Percentiles rank a stretch among this genome's conserved stretches.
Evolutionary conservation across 2,888 invertebrate species (phyloP).

Genomic region (Diaphora mendica): DNA sequence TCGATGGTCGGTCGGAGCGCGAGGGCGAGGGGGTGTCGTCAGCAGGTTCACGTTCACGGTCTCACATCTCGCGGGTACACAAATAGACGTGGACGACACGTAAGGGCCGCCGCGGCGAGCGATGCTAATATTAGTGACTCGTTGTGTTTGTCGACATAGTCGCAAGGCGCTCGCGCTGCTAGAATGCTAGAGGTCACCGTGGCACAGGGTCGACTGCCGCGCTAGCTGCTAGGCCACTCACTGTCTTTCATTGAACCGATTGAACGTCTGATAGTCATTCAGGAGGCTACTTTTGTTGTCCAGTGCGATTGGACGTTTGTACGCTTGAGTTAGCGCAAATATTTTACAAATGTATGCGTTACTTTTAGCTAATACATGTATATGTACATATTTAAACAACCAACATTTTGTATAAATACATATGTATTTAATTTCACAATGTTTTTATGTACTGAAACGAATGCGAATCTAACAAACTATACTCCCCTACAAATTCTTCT

Average conservation of each 20-base stretch:
- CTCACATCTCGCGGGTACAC: constrained; percentile 19
- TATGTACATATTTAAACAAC: too few species aligned
- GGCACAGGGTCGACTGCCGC: constrained; percentile 9
- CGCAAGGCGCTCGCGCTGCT: constrained; percentile 12
- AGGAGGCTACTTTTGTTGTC: neutral
- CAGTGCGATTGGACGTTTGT: neutral
- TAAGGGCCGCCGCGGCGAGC: constrained; percentile 21
- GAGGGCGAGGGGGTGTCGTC: constrained; percentile 36
- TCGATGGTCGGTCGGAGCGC: neutral
- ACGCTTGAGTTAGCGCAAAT: neutral
- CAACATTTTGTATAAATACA: too few species aligned
- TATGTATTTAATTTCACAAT: too few species aligned
- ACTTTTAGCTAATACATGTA: neutral
- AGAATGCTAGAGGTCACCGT: constrained; percentile 26
- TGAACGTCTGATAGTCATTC: neutral
- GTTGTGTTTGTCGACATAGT: constrained; percentile 12
- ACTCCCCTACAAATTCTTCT: too few species aligned
- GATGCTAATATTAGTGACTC: constrained; percentile 35
- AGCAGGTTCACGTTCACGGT: constrained; percentile 68
- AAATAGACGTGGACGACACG: constrained; percentile 50
- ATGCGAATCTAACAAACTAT: too few species aligned
- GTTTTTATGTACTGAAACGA: too few species aligned
- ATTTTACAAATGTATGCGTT: neutral
- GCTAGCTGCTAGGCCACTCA: constrained; percentile 2
- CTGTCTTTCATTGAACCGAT: constrained; percentile 7